Evolutionary conservation across 2,888 invertebrate genomes (phyloP), one percentile per base, ranked within the genome.

Genomic region (Frankliniella fusca): DNA sequence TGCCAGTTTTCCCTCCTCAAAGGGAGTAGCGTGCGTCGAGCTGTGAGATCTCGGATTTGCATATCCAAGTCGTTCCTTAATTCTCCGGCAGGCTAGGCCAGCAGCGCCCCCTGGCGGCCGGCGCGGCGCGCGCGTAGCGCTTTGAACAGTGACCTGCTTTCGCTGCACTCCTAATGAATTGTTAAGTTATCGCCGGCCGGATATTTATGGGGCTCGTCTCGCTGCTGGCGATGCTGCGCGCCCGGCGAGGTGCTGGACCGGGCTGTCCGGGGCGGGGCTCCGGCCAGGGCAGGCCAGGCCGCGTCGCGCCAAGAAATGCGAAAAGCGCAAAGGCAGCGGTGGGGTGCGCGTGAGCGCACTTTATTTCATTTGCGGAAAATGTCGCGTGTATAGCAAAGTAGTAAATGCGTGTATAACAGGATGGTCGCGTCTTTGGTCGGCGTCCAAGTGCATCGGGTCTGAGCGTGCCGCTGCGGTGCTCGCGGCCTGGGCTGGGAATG

Each of bases 51-150:
- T 18, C 61, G 61, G 61, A 61, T 61, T 61, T 61, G 61, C 61
- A 61, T 61, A 61, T 61, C 61, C 61, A 20, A 61, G 61, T 61
- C 61, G 61, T 61, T 61, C 61, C 61, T 61, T 61, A 61, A 61
- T 61, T 61, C 61, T 61, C 61, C 61, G 61, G 61, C 61, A 7
- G 54, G 38, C 38, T 38, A 38, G 38, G 38, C 38, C 5, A 38
- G 38, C 38, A 38, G 54, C 15, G 54, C 54, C 20, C 61, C 15
- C 61, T 18, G 61, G 20, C 15, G 54, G 54, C 54, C 61, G 18
- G 61, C 61, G 3, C 15, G 54, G 54, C 10, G 7, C 54, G n/a
- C 20, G 61, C 61, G 15, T 61, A 61, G 15, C 20, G 61, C 61
- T 18, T 61, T 38, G 20, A 11, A 18, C 61, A n/a, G 18, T 18